phyloP scores from a whole-genome alignment of 2,797 vertebrate species.

The Gymnodraco acuticeps region DNA sequence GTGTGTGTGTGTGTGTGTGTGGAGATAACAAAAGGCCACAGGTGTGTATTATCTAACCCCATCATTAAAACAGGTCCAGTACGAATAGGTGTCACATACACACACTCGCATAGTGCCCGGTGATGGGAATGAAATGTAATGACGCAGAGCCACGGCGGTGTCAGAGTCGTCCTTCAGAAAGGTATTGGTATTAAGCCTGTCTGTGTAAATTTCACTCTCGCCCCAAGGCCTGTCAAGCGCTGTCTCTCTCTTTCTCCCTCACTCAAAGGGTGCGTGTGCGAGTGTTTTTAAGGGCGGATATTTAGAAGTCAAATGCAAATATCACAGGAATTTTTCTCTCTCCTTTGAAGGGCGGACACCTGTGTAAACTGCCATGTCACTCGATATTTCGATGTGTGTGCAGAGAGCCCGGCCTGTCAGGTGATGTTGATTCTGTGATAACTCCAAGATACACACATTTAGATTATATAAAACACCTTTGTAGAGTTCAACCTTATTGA shows the following conservation, averaged over 20 bases:
- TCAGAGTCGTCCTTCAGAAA: conserved; percentile 53
- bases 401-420: conserved; percentile 46
- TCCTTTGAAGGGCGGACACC: conserved; percentile 63
- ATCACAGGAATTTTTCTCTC: conserved; percentile 56
- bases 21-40: conserved; percentile 70
- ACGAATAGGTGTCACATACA: conserved; percentile 53
- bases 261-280: background rate
- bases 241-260: conserved; percentile 25
- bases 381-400: conserved; percentile 20
- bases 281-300: conserved; percentile 34
- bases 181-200: conserved; percentile 42
- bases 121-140: conserved; percentile 54
- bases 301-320: conserved; percentile 79
- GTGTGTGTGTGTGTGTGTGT: conserved; percentile 46
- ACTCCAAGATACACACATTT: conserved; percentile 33
- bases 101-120: conserved; percentile 16
- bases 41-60: conserved; percentile 76
- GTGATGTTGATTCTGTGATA: conserved; percentile 51
- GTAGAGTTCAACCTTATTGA: conserved; percentile 6
- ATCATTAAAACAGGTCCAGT: conserved; percentile 77
- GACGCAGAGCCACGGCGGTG: conserved; percentile 43
- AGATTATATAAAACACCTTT: conserved; percentile 35
- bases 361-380: conserved; percentile 76
- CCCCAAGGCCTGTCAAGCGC: conserved; percentile 49
- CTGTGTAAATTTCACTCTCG: conserved; percentile 60